Evolutionary conservation across 2,113 vertebrate species (phyloP), one percentile per base, ranked within the genome.

Genomic region (Dipodomys stephensi): DNA sequence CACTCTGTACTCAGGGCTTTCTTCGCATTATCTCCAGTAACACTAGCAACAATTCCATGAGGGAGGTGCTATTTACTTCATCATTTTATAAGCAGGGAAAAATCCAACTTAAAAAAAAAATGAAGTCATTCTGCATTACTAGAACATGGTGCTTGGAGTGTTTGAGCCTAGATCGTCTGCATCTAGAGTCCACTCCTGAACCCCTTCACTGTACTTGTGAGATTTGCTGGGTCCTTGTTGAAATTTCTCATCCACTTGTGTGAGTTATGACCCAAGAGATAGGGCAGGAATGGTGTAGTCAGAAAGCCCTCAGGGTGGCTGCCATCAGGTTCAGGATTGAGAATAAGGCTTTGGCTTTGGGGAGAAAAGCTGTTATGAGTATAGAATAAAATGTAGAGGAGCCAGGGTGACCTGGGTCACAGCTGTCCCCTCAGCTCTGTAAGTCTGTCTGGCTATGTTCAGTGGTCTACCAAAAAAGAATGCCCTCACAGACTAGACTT

Each of bases 241-340:
- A 68, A 65, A 73, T 78, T 83, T 85, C 72, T 79, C 85, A 35
- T 88, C 79, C 32, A 83, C 27, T 64, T 49, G 35, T 28, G 13
- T 78, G 65, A 92, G n/a, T 68, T 79, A 71, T 72, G n/a, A 30
- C 60, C 74, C 32, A 88, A 81, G 80, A 91, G 57, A 83, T 22
- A 32, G 19, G 57, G 39, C 60, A 81, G 71, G 77, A 81, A 88
- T 78, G 62, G 71, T 4, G 88, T 76, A 15, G n/a, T 68, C 53
- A 87, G 44, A 23, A 65, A 69, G 30, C 2, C 67, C 76, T 67
- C 30, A 25, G 67, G 74, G 60, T 20, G 64, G n/a, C 32, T 83
- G 74, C 46, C 32, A 44, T 68, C 92, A 88, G 72, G 44, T 57
- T 91, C 27, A 67, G 64, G 62, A 67, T 90, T 77, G 89, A 68